Evolutionary conservation across 2,797 vertebrate genomes (phyloP), one percentile per base, ranked within the genome.

Genomic region (Protonibea diacanthus): DNA sequence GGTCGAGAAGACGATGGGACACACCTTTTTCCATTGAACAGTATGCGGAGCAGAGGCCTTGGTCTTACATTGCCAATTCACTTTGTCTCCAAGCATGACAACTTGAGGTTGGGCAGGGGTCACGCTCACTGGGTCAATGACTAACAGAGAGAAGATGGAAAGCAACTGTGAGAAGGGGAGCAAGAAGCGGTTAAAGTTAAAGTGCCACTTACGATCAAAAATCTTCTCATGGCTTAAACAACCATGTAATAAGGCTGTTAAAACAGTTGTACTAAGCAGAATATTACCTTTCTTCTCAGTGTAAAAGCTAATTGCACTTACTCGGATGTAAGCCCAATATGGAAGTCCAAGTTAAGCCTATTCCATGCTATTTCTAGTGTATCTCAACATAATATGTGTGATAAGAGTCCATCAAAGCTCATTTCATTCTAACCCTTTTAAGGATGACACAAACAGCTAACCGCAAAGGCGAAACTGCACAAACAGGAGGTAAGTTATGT

Each of bases 1-100:
- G 15, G 33, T 27, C 5, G 56, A 71, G 14, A 68, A 47, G 47
- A 15, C 12, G 4, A 65, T 3, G 42, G 42, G 10, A 52, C 77
- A 0, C 52, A 93, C 94, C 93, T 93, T 94, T 63, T 87, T 93
- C 94, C 94, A 94, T 0, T 91, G 90, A 15, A 91, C 70, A 1
- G 91, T 93, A 23, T 92, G 81, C 0, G 0, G 0, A n/a, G n/a
- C 64, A 0, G 94, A 94, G 44, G 82, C 92, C 76, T 87, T 93
- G 57, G 85, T 93, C 86, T 90, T 93, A 20, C 94, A 94, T 82
- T 93, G 90, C 91, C 91, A 89, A 64, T 92, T 87, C 78, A 93
- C 88, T 5, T 83, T 90, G 33, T 87, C 84, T 66, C 89, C 93
- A 0, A 92, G 51, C 83, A 59, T 85, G 74, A 85, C 86, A 0